A percentile compares a stretch with the other conserved stretches of the same genome.
Evolutionary conservation across 2,113 vertebrate species (phyloP).

Genomic region (Ophthalmotilapia sp.): DNA sequence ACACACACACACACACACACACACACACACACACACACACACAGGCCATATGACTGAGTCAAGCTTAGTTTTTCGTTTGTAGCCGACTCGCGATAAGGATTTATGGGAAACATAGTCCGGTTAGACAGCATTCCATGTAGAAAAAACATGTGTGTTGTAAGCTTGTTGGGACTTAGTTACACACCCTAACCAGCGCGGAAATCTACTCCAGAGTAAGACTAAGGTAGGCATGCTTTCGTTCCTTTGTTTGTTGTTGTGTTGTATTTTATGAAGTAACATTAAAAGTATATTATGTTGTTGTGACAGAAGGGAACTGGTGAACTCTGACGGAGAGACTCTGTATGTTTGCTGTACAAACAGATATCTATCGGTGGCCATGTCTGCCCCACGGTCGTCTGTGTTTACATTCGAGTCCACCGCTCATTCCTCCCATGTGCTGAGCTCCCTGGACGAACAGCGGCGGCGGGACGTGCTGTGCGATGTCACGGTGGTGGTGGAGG

Average conservation of each 20-base stretch:
- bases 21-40: background rate
- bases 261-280: background rate
- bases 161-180: constrained; percentile 11
- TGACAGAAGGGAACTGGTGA: background rate
- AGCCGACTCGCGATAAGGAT: constrained; percentile 33
- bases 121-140: constrained; percentile 36
- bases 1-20: no score
- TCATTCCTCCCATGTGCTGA: constrained; percentile 69
- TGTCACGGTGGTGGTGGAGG: constrained; percentile 84
- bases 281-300: background rate
- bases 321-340: background rate
- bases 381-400: constrained; percentile 56
- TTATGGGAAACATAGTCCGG: constrained; percentile 37
- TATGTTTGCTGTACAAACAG: constrained; percentile 31
- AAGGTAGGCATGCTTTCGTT: constrained; percentile 31
- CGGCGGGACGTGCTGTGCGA: constrained; percentile 69
- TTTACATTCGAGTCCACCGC: constrained; percentile 74
- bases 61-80: constrained; percentile 57
- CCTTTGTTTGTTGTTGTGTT: background rate
- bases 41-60: constrained; percentile 55
- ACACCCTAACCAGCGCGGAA: background rate
- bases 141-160: constrained; percentile 22
- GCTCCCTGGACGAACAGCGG: constrained; percentile 70
- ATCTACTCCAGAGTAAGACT: background rate
- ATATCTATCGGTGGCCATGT: constrained; percentile 47